These are phyloP conservation scores for Luscinia luscinia DNA, from an alignment of 2,797 vertebrate species.

Conservation along the genomic window DNA sequence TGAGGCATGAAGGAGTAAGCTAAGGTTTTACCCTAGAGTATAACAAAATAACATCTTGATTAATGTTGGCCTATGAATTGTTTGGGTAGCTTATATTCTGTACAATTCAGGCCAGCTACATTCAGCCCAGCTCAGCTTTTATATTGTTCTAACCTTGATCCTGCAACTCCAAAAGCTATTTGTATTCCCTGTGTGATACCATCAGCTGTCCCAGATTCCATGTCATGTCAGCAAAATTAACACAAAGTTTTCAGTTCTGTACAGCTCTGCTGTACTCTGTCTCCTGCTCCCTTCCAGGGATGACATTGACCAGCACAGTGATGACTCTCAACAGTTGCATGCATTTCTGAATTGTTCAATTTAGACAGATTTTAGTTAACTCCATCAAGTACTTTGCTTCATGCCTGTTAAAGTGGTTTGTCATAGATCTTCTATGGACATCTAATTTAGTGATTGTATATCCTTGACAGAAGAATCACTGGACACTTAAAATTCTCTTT, in stretches of 20 bases:
- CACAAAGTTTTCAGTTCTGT: background rate
- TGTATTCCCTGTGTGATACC: conserved; percentile 4
- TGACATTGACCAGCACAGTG: background rate
- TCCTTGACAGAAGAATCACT: background rate
- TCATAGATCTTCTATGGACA: background rate
- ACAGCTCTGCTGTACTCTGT: background rate
- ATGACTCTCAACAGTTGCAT: background rate
- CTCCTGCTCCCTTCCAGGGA: background rate
- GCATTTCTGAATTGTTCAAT: background rate
- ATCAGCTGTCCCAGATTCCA: conserved; percentile 40
- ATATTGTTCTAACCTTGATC: conserved; percentile 48
- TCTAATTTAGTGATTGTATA: background rate
- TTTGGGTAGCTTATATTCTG: background rate
- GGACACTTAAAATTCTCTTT: background rate
- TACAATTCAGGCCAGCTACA: background rate
- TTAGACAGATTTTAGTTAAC: background rate
- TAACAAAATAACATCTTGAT: conserved; percentile 22
- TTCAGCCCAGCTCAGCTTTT: conserved; percentile 36
- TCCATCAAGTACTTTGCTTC: background rate
- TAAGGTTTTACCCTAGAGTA: background rate
- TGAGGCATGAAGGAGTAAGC: background rate
- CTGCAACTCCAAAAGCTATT: conserved; percentile 24
- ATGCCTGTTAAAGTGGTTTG: background rate
- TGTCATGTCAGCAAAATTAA: conserved; percentile 22
- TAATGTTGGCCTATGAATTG: conserved; percentile 16